phyloP scores from a whole-genome alignment of 2,113 vertebrate genomes.

The Poeciliopsis retropinna region DNA sequence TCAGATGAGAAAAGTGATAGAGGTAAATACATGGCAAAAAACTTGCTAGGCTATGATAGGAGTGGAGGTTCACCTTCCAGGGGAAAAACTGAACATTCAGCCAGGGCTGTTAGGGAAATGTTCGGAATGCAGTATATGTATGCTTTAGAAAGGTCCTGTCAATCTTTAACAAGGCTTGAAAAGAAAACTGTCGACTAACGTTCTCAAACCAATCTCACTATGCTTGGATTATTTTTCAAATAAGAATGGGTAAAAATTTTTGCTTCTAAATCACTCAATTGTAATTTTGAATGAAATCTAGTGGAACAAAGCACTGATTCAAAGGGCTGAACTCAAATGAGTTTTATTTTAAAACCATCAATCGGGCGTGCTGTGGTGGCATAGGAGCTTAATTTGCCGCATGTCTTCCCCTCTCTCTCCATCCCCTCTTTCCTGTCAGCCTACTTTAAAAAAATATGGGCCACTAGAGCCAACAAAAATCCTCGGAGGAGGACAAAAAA shows the following conservation, averaged over 20 bases:
- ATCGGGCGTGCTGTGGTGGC: too few relatives aligned
- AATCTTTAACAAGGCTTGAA: not conserved
- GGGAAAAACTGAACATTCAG: too few relatives aligned
- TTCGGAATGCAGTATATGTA: not conserved
- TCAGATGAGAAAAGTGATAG: not conserved
- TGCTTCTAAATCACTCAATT: not conserved
- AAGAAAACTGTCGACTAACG: not conserved
- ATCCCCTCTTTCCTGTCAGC: too few relatives aligned
- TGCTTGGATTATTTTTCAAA: not conserved
- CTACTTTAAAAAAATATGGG: too few relatives aligned
- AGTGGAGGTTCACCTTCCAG: too few relatives aligned
- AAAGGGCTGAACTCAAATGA: not conserved
- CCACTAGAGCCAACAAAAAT: too few relatives aligned
- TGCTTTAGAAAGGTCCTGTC: not conserved
- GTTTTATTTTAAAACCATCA: too few relatives aligned
- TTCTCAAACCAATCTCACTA: not conserved
- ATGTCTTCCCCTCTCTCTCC: too few relatives aligned
- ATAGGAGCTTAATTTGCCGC: too few relatives aligned
- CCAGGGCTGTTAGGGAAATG: too few relatives aligned
- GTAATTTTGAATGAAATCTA: not conserved
- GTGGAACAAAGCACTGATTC: not conserved
- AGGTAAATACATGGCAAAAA: not conserved
- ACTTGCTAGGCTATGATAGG: not conserved
- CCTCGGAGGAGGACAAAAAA: too few relatives aligned
- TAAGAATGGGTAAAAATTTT: not conserved